Percentiles rank a stretch among this genome's conserved stretches.
These are phyloP conservation scores for Aviceda leuphotes DNA, from an alignment of 2,797 vertebrate species.

Conservation along the genomic window DNA sequence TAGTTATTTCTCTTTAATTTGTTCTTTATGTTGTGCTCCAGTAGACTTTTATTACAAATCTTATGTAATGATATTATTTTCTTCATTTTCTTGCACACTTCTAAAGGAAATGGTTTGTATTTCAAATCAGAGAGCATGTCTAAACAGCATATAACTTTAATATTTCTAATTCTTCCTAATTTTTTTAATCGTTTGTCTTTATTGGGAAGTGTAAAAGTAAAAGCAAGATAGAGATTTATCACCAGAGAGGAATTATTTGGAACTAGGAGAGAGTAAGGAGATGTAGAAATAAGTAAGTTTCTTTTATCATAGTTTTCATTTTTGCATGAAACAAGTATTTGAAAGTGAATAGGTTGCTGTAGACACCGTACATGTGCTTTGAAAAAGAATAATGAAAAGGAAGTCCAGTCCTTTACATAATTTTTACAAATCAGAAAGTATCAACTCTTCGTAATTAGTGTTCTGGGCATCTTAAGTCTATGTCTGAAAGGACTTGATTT, in stretches of 20 bases:
- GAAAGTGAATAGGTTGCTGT: neutral
- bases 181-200: neutral
- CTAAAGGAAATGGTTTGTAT: slow-evolving; percentile 42
- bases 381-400: neutral
- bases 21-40: neutral
- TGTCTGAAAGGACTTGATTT: neutral
- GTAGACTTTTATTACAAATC: neutral
- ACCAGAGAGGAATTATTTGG: neutral
- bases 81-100: slow-evolving; percentile 23
- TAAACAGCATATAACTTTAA: neutral
- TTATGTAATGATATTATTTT: neutral
- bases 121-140: neutral
- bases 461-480: neutral
- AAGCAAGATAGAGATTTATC: neutral
- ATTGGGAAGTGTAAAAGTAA: neutral
- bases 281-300: neutral
- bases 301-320: neutral
- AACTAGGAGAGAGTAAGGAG: neutral
- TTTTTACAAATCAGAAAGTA: neutral
- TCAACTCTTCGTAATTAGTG: neutral
- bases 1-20: neutral
- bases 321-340: neutral
- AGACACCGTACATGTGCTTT: neutral
- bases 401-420: neutral
- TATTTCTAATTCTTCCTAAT: neutral